Evolutionary conservation across 2,113 vertebrate species (phyloP).

Genomic region (Strigops habroptila): DNA sequence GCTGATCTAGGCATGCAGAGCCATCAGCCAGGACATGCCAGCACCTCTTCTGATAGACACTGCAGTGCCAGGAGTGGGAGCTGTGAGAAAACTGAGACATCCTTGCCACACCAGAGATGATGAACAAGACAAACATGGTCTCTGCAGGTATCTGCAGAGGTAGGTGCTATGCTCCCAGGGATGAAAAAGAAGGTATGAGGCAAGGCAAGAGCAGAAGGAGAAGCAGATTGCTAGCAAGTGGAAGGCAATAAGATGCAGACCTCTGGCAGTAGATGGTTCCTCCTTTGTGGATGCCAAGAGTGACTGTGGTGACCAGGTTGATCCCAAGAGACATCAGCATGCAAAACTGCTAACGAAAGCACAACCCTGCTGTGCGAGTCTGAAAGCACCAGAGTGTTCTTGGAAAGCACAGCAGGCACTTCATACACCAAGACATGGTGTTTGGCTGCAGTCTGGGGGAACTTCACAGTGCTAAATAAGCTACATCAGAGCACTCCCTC

Average conservation of each 20-base stretch:
- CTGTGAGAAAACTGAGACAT: neutral
- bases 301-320: neutral
- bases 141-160: neutral
- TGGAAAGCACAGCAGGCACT: neutral
- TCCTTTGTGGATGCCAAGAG: neutral
- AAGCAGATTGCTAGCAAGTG: neutral
- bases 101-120: neutral
- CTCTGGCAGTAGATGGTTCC: neutral
- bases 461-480: neutral
- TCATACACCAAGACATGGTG: neutral
- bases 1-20: neutral
- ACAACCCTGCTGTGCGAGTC: fast-evolving
- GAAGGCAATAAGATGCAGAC: neutral
- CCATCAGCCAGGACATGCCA: neutral
- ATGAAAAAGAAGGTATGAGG: neutral
- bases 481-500: neutral
- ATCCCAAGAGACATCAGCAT: neutral
- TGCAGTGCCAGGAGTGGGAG: fast-evolving
- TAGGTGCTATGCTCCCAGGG: neutral
- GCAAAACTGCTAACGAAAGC: neutral
- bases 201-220: neutral
- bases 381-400: neutral
- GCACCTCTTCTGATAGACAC: neutral
- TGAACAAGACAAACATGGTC: fast-evolving
- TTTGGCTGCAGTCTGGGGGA: neutral